These are phyloP conservation scores for Leptopilina boulardi DNA, from an alignment of 1,140 invertebrate genomes.

Conservation along the genomic window DNA sequence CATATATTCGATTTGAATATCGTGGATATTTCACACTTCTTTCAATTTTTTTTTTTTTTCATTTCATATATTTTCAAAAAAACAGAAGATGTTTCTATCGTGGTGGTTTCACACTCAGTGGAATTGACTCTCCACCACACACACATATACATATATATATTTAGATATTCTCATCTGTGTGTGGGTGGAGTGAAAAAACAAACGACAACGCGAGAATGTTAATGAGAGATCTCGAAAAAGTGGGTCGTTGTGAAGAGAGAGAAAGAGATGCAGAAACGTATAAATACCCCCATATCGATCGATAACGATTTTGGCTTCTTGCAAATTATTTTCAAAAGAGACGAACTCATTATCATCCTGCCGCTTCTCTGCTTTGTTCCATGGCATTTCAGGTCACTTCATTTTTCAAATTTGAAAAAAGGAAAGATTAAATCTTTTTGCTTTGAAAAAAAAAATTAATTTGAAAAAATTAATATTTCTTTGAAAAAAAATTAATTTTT, in stretches of 20 bases:
- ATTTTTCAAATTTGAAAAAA: neutral
- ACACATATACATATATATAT: neutral
- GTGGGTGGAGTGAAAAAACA: constrained; percentile 24
- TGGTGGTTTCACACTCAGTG: constrained; percentile 23
- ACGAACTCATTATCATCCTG: constrained; percentile 4
- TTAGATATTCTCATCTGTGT: neutral
- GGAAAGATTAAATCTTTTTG: no score
- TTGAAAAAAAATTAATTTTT: no score
- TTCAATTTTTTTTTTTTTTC: neutral
- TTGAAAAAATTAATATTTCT: no score
- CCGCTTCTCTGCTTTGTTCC: constrained; percentile 11
- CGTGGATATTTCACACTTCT: neutral
- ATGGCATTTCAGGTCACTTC: neutral
- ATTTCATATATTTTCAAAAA: no score
- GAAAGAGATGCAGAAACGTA: constrained; percentile 13
- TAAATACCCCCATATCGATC: constrained; percentile 26
- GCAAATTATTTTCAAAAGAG: constrained; percentile 22
- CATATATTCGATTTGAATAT: constrained; percentile 10
- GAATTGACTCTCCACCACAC: constrained; percentile 6
- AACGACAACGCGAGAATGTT: constrained; percentile 24
- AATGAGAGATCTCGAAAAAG: constrained; percentile 32
- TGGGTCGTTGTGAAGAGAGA: constrained; percentile 22
- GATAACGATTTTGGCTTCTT: constrained; percentile 31
- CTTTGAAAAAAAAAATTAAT: no score
- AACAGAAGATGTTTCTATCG: constrained; percentile 29